Evolutionary conservation across 1,140 invertebrate species (phyloP), one percentile per base, ranked within the genome.

Genomic region (Teleogryllus occipitalis): DNA sequence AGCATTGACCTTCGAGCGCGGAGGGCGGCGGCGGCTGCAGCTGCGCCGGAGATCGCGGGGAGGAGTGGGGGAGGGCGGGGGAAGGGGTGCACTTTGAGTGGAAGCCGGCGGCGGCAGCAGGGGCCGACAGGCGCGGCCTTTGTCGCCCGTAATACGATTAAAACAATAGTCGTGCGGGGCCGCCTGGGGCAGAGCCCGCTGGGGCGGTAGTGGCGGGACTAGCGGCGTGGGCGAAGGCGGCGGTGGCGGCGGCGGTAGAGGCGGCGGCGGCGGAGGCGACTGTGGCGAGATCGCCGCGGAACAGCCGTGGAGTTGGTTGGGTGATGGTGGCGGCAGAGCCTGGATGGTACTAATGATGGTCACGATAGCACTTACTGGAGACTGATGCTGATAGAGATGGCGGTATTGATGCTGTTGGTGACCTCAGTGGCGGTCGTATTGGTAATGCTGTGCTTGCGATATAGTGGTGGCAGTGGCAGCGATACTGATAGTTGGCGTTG

Each of bases 121-220:
- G 54, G 54, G 0, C 54, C 2, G 54, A 65, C 54, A 65, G 54
- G 54, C 54, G 54, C 54, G 54, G 10, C 54, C 54, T 65, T 65
- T 65, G 54, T 65, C 54, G 54, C 54, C 54, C 54, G 54, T 65
- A 65, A 65, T 65, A 65, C 54, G 54, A 65, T 65, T 65, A 65
- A 65, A 65, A 65, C 54, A 65, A 65, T 65, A 65, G 54, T 65
- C 54, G 54, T 65, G 54, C 27, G 54, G 54, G 54, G 54, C 18
- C 54, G 54, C 54, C 18, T 18, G 54, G 18, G 54, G 54, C 54
- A 14, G 54, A 65, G 18, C 18, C 54, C 7, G 2, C 2, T 14
- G 10, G 54, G 54, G 54, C 10, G 54, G 54, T 18, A 65, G 54
- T 39, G 27, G 27, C 27, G 27, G n/a, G 27, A 39, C 27, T 39